Conservation (phyloP, 2,888 invertebrate species). For the Synanthedon andrenaeformis region DNA sequence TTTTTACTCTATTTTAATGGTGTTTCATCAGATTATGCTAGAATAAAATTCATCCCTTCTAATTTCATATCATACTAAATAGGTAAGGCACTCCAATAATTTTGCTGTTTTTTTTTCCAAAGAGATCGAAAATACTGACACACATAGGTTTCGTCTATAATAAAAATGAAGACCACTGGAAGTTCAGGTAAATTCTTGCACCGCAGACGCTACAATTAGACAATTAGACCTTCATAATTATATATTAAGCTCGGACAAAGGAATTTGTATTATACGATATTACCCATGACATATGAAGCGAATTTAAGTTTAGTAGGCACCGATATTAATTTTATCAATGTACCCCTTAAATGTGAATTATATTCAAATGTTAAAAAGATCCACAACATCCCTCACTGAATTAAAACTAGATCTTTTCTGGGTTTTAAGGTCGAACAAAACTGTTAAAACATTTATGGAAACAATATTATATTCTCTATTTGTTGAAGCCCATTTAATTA, state of each 20-base stretch:
- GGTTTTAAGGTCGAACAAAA: too few relatives aligned
- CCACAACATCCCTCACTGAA: too few relatives aligned
- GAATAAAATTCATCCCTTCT: conserved; percentile 66
- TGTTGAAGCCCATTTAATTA: too few relatives aligned
- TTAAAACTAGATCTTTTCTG: too few relatives aligned
- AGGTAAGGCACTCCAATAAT: conserved; percentile 72
- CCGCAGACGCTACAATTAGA: neutral
- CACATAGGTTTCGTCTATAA: conserved; percentile 31
- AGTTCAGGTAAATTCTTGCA: conserved; percentile 34
- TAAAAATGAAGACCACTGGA: conserved; percentile 61
- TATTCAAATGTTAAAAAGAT: too few relatives aligned
- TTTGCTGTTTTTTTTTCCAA: conserved; percentile 59
- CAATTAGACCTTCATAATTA: conserved; percentile 6
- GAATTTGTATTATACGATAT: neutral
- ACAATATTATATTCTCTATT: too few relatives aligned
- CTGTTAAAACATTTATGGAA: too few relatives aligned
- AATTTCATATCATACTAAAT: conserved; percentile 67
- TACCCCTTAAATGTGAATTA: too few relatives aligned
- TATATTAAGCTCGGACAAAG: conserved; percentile 7
- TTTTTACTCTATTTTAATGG: conserved; percentile 63
- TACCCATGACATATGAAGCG: neutral
- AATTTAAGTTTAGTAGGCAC: conserved; percentile 4
- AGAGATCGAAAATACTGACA: conserved; percentile 50
- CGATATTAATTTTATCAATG: conserved; percentile 5
- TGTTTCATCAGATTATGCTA: conserved; percentile 69